phyloP scores from a whole-genome alignment of 35 echinoderm and acorn worm species.

The Anneissia japonica region DNA sequence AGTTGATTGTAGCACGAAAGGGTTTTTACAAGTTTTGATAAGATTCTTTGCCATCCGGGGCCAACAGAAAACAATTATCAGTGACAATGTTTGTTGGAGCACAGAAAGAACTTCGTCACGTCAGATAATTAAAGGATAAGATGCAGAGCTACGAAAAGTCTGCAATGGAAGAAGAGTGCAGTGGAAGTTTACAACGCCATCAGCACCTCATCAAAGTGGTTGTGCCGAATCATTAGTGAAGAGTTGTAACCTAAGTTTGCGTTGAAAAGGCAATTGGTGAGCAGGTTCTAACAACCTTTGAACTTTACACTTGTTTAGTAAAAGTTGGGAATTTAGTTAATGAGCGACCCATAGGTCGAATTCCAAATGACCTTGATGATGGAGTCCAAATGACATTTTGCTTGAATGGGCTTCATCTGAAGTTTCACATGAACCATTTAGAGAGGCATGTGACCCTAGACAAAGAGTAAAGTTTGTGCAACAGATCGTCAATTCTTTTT shows the following conservation, averaged over 20 bases:
- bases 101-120: constrained; percentile 43
- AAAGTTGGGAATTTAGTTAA: constrained; percentile 48
- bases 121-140: constrained; percentile 45
- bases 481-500: constrained; percentile 49
- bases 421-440: constrained; percentile 47
- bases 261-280: not conserved
- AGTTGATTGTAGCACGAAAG: too few species aligned
- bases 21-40: too few species aligned
- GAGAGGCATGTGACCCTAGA: constrained; percentile 30
- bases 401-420: constrained; percentile 25
- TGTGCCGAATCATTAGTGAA: constrained; percentile 41
- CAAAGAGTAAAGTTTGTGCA: constrained; percentile 60
- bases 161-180: constrained; percentile 40
- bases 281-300: constrained; percentile 11
- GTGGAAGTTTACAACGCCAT: constrained; percentile 54
- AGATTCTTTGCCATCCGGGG: constrained; percentile 12
- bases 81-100: constrained; percentile 49
- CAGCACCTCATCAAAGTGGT: constrained; percentile 18
- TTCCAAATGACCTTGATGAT: constrained; percentile 51
- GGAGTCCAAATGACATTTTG: constrained; percentile 57
- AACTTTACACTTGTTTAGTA: constrained; percentile 46
- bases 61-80: constrained; percentile 31
- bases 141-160: constrained; percentile 34
- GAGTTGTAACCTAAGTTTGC: constrained; percentile 43
- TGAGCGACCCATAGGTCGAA: constrained; percentile 37